Conservation (phyloP, 2,888 invertebrate species). For the Physocephala rufipes region DNA sequence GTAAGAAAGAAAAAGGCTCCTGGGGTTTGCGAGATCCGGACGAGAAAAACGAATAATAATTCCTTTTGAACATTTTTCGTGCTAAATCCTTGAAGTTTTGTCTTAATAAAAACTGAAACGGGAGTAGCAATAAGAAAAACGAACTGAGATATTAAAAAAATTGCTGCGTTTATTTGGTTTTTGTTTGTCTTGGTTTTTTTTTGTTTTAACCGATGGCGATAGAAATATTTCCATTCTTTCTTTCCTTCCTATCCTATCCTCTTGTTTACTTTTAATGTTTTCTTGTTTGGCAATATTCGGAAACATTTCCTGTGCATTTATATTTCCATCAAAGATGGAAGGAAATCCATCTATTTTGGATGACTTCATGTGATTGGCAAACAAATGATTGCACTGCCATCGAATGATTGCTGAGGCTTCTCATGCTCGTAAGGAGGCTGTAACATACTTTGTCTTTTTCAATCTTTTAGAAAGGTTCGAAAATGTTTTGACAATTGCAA, state of each 20-base stretch:
- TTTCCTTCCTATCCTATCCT: not conserved
- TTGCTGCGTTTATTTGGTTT: not conserved
- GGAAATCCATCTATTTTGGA: not conserved
- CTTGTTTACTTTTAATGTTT: not conserved
- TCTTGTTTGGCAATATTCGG: slow-evolving; percentile 6
- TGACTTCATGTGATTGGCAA: too few species aligned
- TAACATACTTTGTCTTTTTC: too few species aligned
- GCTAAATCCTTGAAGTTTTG: not conserved
- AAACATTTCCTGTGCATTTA: not conserved
- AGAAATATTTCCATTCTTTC: too few species aligned
- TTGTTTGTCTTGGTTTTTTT: not conserved
- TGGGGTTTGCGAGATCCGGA: too few species aligned
- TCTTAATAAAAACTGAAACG: not conserved
- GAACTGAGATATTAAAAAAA: not conserved
- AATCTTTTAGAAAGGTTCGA: too few species aligned
- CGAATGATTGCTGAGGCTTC: too few species aligned
- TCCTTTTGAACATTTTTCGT: too few species aligned
- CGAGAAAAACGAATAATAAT: not conserved
- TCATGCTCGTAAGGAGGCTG: too few species aligned
- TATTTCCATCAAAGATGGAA: not conserved
- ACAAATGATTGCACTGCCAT: too few species aligned
- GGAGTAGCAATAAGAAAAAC: not conserved
- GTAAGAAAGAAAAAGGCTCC: not conserved
- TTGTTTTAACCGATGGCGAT: too few species aligned
- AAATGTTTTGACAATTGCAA: too few species aligned